Conservation (phyloP, 2,113 vertebrate species). For the Melanocharis versteri region DNA sequence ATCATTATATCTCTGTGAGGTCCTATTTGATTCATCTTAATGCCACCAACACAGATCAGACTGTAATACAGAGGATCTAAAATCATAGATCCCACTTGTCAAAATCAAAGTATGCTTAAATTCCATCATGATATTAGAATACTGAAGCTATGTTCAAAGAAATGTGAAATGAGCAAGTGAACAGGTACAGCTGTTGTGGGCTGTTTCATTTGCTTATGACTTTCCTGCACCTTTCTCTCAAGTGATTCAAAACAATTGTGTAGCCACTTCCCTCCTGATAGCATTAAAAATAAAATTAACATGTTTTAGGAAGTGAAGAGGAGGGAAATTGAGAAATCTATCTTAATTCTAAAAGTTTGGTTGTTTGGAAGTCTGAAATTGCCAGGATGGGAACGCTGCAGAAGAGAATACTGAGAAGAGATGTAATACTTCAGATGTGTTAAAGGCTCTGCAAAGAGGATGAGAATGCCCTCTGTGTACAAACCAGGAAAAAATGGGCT, state of each 20-base stretch:
- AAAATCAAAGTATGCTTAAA: not conserved
- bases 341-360: not conserved
- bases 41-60: not conserved
- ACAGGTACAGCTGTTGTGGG: not conserved
- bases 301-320: not conserved
- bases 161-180: not conserved
- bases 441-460: not conserved
- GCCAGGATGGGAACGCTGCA: not conserved
- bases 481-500: not conserved
- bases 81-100: not conserved
- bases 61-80: not conserved
- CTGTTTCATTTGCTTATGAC: not conserved
- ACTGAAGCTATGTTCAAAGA: not conserved
- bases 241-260: not conserved
- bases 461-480: not conserved
- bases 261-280: not conserved
- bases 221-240: not conserved
- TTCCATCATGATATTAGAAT: not conserved
- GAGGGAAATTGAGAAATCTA: not conserved
- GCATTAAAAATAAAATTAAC: not conserved
- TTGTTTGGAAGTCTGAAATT: not conserved
- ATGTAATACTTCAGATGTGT: not conserved
- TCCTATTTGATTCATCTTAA: not conserved
- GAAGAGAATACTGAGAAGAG: not conserved
- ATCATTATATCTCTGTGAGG: not conserved